Percentiles rank a stretch among this genome's conserved stretches.
phyloP scores from a whole-genome alignment of 2,113 vertebrate species.

The Erinaceus europaeus region DNA sequence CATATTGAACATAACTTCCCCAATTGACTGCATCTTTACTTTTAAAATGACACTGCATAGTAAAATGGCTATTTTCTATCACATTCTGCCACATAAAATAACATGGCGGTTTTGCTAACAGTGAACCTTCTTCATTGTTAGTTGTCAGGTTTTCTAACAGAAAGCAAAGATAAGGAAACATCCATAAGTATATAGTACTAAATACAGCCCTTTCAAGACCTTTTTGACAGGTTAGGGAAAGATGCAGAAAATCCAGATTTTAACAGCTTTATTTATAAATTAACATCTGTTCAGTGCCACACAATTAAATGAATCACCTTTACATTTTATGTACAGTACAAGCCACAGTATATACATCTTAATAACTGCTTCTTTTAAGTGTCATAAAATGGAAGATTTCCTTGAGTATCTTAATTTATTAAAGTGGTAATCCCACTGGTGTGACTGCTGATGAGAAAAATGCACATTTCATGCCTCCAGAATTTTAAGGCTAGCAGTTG shows the following conservation, averaged over 20 bases:
- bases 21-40: constrained; percentile 12
- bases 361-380: constrained; percentile 57
- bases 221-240: constrained; percentile 30
- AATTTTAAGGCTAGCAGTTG: constrained; percentile 60
- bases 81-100: constrained; percentile 37
- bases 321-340: constrained; percentile 29
- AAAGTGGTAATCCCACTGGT: not conserved
- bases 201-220: constrained; percentile 27
- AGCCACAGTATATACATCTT: not conserved
- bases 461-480: constrained; percentile 28
- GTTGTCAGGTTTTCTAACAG: constrained; percentile 25
- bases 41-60: constrained; percentile 9
- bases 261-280: constrained; percentile 59
- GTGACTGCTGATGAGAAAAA: constrained; percentile 54
- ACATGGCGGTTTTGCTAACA: constrained; percentile 34
- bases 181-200: not conserved
- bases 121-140: constrained; percentile 36
- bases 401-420: constrained; percentile 60
- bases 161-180: constrained; percentile 5
- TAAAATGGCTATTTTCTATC: constrained; percentile 37
- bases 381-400: constrained; percentile 28
- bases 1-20: not conserved
- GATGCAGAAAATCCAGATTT: constrained; percentile 41
- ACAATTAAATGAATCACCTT: constrained; percentile 63
- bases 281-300: constrained; percentile 36